phyloP scores from a whole-genome alignment of 1,140 invertebrate genomes.

The Caenorhabditis latens region DNA sequence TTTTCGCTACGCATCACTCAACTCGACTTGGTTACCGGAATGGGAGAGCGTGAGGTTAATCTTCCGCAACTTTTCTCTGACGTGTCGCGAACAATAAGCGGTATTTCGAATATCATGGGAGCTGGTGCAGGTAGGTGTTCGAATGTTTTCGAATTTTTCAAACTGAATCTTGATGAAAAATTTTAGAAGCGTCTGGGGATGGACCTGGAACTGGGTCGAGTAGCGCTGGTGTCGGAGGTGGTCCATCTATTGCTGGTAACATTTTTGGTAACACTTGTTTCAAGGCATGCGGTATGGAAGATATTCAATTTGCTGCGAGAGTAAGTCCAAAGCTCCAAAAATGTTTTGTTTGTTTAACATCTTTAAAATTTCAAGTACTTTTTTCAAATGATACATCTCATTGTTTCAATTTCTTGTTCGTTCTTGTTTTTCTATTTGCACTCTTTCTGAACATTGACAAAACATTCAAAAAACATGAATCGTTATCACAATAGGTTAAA shows the following conservation, averaged over 20 bases:
- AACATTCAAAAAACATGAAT: too few relatives aligned
- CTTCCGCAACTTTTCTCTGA: conserved; percentile 63
- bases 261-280: conserved; percentile 69
- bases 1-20: too few relatives aligned
- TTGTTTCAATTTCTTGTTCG: background rate
- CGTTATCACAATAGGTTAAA: too few relatives aligned
- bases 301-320: conserved; percentile 74
- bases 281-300: conserved; percentile 76
- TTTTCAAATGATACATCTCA: background rate
- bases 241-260: conserved; percentile 59
- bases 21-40: background rate
- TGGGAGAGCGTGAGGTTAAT: conserved; percentile 61
- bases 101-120: conserved; percentile 62
- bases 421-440: too few relatives aligned
- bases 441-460: too few relatives aligned
- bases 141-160: background rate
- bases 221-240: conserved; percentile 37
- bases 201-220: background rate
- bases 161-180: background rate
- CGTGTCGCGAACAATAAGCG: conserved; percentile 62
- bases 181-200: conserved; percentile 3
- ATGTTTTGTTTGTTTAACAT: background rate
- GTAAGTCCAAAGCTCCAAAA: conserved; percentile 58
- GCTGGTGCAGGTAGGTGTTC: conserved; percentile 41
- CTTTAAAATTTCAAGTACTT: background rate